These are phyloP conservation scores for Heliconius ethilla DNA, from an alignment of 2,888 invertebrate species.

Conservation along the genomic window DNA sequence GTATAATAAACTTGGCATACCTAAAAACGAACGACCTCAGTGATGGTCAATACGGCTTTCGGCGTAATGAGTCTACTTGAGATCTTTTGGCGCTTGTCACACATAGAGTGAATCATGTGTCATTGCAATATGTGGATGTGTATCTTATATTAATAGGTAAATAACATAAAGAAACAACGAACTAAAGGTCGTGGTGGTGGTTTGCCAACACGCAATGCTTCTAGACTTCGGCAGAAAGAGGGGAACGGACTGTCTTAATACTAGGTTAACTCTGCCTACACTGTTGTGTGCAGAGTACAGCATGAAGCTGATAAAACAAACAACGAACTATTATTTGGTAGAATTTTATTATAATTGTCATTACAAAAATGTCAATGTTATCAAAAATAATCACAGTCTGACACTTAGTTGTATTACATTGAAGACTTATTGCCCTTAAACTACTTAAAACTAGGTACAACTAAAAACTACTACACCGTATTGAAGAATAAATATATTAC, in stretches of 20 bases:
- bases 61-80: too few species aligned
- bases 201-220: too few species aligned
- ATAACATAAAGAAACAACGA: neutral
- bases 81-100: too few species aligned
- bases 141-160: neutral
- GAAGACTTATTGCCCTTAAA: conserved; percentile 1
- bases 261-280: too few species aligned
- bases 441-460: conserved; percentile 5
- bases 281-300: too few species aligned
- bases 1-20: too few species aligned
- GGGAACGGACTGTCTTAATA: too few species aligned
- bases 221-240: too few species aligned
- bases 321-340: conserved; percentile 64
- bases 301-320: conserved; percentile 33
- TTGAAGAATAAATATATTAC: conserved; percentile 11
- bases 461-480: conserved; percentile 17
- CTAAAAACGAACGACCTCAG: too few species aligned
- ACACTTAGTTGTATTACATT: conserved; percentile 63
- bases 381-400: conserved; percentile 82
- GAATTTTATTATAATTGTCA: conserved; percentile 80
- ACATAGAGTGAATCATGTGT: too few species aligned
- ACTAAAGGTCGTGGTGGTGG: too few species aligned
- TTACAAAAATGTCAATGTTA: conserved; percentile 82
- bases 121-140: neutral
- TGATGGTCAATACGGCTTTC: too few species aligned